Conservation (phyloP, 2,113 vertebrate species). For the Podarcis cretensis region DNA sequence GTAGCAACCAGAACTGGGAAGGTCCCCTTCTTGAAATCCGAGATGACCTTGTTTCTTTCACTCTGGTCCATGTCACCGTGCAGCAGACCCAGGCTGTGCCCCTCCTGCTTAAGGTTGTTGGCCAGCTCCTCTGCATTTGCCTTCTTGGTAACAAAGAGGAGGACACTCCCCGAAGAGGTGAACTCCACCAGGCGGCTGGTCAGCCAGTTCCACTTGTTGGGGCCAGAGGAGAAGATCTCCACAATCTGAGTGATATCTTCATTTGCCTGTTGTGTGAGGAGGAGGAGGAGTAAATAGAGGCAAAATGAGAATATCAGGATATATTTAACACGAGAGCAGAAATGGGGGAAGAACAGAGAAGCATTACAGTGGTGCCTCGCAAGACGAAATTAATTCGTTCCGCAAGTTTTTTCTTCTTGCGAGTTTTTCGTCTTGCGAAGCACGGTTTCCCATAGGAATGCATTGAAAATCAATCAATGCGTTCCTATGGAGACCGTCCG, state of each 20-base stretch:
- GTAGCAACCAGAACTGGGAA: constrained; percentile 95
- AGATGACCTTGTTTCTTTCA: constrained; percentile 98
- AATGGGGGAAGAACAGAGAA: background rate
- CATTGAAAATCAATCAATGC: too few relatives aligned
- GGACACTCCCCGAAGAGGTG: constrained; percentile 93
- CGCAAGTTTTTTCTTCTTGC: too few relatives aligned
- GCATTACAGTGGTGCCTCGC: too few relatives aligned
- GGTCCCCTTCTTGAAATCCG: constrained; percentile 95
- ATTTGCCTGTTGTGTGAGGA: constrained; percentile 84
- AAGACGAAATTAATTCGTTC: too few relatives aligned
- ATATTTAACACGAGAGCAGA: background rate
- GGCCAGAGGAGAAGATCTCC: constrained; percentile 86
- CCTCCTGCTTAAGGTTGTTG: constrained; percentile 92
- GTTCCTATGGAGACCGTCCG: too few relatives aligned
- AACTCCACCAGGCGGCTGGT: constrained; percentile 93
- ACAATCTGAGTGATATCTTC: constrained; percentile 98
- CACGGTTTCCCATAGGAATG: too few relatives aligned
- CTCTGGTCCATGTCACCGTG: constrained; percentile 99
- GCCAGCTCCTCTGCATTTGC: constrained; percentile 94
- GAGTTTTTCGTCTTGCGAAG: too few relatives aligned
- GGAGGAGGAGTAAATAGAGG: too few relatives aligned
- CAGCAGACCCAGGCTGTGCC: constrained; percentile 91
- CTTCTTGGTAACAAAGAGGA: constrained; percentile 98
- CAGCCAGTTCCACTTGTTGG: constrained; percentile 95
- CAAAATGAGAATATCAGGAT: background rate